Evolutionary conservation across 2,797 vertebrate species (phyloP), one percentile per base, ranked within the genome.

Genomic region (Antennarius maculatus): DNA sequence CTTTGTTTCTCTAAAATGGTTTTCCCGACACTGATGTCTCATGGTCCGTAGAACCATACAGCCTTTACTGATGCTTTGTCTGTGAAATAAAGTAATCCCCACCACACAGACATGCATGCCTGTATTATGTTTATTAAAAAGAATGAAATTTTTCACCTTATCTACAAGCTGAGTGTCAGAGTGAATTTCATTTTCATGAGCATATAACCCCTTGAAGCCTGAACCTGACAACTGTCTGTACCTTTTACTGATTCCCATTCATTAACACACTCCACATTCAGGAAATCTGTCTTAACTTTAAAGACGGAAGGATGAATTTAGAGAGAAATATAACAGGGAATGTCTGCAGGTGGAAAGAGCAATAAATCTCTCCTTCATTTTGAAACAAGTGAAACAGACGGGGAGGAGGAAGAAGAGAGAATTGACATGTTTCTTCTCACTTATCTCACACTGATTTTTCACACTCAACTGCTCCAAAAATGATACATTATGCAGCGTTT

Each of bases 401-500:
- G 54, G 46, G 66, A 69, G 41, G 49, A 54, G 67, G 74, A 81
- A 59, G 18, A 61, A 84, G 74, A 69, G 49, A 69, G 52, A 46
- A 69, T 27, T 34, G 73, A 72, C 63, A 47, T 61, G 63, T 77
- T 81, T 79, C 65, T 82, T 83, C 60, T 69, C 70, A 37, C 77
- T 67, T 75, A 84, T 84, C 66, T 81, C 84, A 78, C 74, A 60
- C 78, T 54, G 64, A 69, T 63, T 76, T 79, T 79, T 87, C 47
- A 56, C 89, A 90, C 83, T 72, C 69, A 66, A 54, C 62, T 71
- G 64, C 79, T 86, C 68, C 69, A 62, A 56, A 67, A 60, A 27
- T 58, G 47, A 85, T 88, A 18, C 77, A 90, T 90, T 85, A 90
- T 90, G 87, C 86, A 90, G 87, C 83, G 88, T 85, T 85, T 78